Evolutionary conservation across 2,113 vertebrate genomes (phyloP), one percentile per base, ranked within the genome.

Genomic region (Trematomus loennbergii): DNA sequence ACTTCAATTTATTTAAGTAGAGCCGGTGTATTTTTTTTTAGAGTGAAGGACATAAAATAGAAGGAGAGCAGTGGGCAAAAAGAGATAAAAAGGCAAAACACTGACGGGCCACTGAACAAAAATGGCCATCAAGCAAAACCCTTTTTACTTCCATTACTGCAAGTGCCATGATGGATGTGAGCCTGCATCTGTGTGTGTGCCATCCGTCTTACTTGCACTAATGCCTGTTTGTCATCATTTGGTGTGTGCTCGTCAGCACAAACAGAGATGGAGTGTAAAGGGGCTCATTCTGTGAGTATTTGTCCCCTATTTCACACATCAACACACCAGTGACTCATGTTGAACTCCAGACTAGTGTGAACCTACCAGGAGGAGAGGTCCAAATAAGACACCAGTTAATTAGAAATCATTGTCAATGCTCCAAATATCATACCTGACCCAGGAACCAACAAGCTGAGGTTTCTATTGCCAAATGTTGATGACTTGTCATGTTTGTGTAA

Each of bases 101-200:
- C 40, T 58, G 64, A 74, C 15, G 13, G 66, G 25, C 40, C 66
- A 75, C 57, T 78, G 68, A 55, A 52, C 72, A 78, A 78, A 78
- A 53, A 73, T 29, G 12, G 69, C 63, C 29, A n/a, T 63, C 48
- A 61, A 80, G 66, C 18, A 45, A 72, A 86, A 59, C 15, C 73
- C 63, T 58, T 67, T 69, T 63, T 78, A 81, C 64, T 73, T n/a
- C 58, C 63, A 85, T 85, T 86, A 78, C 58, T 74, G 61, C 20
- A 36, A 73, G 57, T 48, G 22, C 58, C 29, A 11, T 68, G 75
- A 62, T 72, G 75, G 50, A 72, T 66, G 64, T 70, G 75, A 36
- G 63, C 20, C n/a, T 17, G 63, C 9, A 15, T 54, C 70, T 57
- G 48, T 43, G 74, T n/a, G 72, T 46, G n/a, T 43, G 55, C 9